Percentiles rank a stretch among this genome's conserved stretches.
Conservation (phyloP, 2,888 invertebrate species). For the Drosophila testacea region DNA sequence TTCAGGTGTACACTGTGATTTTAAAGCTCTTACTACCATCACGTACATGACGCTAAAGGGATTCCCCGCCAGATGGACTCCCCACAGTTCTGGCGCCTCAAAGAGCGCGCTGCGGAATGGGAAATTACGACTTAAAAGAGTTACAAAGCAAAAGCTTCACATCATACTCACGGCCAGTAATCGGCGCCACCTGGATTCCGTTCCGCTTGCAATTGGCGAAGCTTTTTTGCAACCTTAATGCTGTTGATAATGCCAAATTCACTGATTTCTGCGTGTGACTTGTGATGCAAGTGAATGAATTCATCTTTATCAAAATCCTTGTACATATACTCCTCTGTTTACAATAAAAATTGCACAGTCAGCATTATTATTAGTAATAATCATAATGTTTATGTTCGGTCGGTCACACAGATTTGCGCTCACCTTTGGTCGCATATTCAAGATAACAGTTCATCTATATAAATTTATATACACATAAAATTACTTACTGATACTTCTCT, state of each 20-base stretch:
- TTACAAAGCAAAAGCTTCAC: not conserved
- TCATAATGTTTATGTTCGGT: not conserved
- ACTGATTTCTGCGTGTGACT: conserved; percentile 76
- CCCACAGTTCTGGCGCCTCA: conserved; percentile 58
- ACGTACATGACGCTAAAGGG: conserved; percentile 91
- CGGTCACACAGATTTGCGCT: conserved; percentile 8
- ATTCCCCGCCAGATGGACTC: conserved; percentile 72
- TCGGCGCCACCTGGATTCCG: conserved; percentile 85
- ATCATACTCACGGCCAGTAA: conserved; percentile 79
- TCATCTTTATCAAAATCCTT: conserved; percentile 51
- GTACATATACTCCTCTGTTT: conserved; percentile 54
- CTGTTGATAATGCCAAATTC: conserved; percentile 54
- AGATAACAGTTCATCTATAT: conserved; percentile 12
- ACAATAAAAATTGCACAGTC: conserved; percentile 39
- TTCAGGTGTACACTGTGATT: conserved; percentile 94
- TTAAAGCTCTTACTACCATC: conserved; percentile 95
- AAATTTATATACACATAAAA: not conserved
- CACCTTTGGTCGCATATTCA: conserved; percentile 18
- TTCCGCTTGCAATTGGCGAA: conserved; percentile 90
- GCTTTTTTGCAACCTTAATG: conserved; percentile 88
- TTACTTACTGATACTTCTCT: conserved; percentile 62
- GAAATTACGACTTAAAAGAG: not conserved
- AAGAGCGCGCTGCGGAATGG: conserved; percentile 46
- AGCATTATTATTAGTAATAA: conserved; percentile 40
- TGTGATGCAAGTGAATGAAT: conserved; percentile 49